A percentile compares a stretch with the other conserved stretches of the same genome.
phyloP scores from a whole-genome alignment of 2,113 vertebrate genomes.

The Eulemur macaco region DNA sequence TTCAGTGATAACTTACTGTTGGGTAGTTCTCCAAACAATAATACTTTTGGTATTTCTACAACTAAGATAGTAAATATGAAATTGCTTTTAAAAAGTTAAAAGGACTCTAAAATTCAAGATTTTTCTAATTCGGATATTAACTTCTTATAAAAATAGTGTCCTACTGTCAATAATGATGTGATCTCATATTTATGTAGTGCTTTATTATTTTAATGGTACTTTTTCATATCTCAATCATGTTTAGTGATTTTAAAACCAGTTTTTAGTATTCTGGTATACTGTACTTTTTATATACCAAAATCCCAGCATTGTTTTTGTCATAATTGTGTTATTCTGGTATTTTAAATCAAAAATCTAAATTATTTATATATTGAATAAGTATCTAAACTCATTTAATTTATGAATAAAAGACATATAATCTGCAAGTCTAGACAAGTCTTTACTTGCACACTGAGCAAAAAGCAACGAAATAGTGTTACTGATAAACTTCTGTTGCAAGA shows the following conservation, averaged over 20 bases:
- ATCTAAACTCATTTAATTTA: background rate
- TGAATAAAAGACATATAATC: background rate
- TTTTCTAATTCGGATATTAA: constrained; percentile 5
- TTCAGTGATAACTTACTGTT: background rate
- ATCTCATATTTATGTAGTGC: background rate
- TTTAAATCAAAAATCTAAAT: background rate
- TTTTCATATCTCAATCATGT: background rate
- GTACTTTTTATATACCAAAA: background rate
- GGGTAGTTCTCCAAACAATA: background rate
- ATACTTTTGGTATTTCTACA: background rate
- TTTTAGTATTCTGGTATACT: background rate
- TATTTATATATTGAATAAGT: background rate
- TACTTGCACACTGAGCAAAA: background rate
- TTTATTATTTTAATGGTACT: background rate
- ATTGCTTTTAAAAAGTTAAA: constrained; percentile 23
- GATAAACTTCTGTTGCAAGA: background rate
- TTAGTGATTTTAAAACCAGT: background rate
- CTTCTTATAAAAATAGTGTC: background rate
- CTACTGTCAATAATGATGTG: background rate
- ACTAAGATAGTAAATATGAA: background rate
- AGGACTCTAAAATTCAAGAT: background rate
- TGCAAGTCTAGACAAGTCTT: background rate
- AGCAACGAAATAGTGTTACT: background rate
- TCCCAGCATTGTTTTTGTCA: background rate
- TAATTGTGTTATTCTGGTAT: constrained; percentile 1